Conservation (phyloP, 2,797 vertebrate genomes). For the Amniataba percoides region DNA sequence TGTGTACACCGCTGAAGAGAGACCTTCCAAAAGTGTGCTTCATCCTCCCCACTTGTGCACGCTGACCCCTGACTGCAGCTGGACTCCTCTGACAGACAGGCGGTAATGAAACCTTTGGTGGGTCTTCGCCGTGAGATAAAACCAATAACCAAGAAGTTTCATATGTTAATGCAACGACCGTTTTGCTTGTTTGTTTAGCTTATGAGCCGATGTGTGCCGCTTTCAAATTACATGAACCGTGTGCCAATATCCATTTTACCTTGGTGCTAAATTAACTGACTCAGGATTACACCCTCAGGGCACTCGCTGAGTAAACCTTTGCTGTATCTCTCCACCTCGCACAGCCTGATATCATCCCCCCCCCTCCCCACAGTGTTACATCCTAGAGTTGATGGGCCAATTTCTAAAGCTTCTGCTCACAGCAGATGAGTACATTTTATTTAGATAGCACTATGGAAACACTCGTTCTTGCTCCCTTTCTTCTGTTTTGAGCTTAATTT, state of each 20-base stretch:
- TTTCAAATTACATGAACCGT: neutral
- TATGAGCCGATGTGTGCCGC: neutral
- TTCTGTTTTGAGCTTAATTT: too few relatives aligned
- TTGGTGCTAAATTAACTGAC: neutral
- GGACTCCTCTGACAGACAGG: neutral
- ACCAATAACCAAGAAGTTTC: neutral
- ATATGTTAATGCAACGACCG: neutral
- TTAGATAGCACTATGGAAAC: too few relatives aligned
- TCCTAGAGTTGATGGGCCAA: neutral
- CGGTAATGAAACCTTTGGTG: neutral
- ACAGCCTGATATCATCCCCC: neutral
- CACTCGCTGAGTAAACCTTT: neutral
- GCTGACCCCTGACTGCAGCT: neutral
- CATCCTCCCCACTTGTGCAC: too few relatives aligned
- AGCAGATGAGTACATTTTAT: too few relatives aligned
- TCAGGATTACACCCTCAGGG: slow-evolving; percentile 11
- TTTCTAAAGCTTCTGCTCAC: too few relatives aligned
- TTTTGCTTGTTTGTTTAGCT: slow-evolving; percentile 6
- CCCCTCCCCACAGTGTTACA: neutral
- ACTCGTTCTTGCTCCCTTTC: too few relatives aligned
- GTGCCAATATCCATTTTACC: slow-evolving; percentile 8
- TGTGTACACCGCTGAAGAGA: neutral
- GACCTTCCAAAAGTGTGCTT: too few relatives aligned
- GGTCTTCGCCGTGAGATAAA: neutral
- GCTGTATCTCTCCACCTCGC: neutral